Conservation (phyloP, 2,113 vertebrate species). For the Uria lomvia region DNA sequence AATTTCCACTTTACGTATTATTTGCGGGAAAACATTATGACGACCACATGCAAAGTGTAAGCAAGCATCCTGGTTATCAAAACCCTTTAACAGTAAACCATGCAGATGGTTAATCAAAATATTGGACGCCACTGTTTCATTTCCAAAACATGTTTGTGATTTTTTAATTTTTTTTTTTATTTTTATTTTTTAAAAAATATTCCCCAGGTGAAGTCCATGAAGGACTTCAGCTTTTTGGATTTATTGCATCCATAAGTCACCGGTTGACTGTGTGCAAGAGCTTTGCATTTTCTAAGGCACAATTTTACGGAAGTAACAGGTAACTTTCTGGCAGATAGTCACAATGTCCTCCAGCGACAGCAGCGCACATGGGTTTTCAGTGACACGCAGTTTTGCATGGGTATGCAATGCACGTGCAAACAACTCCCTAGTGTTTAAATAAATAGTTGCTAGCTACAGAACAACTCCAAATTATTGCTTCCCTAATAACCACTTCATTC, state of each 20-base stretch:
- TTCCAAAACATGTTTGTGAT: conserved; percentile 46
- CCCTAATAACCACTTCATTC: conserved; percentile 55
- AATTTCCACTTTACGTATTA: conserved; percentile 22
- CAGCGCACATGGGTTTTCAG: not conserved
- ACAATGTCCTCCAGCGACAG: conserved; percentile 48
- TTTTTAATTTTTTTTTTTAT: not conserved
- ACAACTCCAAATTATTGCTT: conserved; percentile 72
- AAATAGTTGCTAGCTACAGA: conserved; percentile 70
- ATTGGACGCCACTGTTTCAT: conserved; percentile 25
- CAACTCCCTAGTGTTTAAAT: conserved; percentile 66
- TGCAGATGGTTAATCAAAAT: conserved; percentile 68
- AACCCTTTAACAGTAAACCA: conserved; percentile 62
- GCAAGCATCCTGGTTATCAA: conserved; percentile 68
- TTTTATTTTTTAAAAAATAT: not conserved
- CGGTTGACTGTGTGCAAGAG: conserved; percentile 72
- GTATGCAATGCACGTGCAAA: conserved; percentile 59
- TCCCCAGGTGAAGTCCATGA: conserved; percentile 37
- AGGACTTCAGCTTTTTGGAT: conserved; percentile 52
- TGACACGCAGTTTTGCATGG: conserved; percentile 17
- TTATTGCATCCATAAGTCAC: conserved; percentile 69
- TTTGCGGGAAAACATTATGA: conserved; percentile 20
- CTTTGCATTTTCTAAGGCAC: conserved; percentile 91
- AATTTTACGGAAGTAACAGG: conserved; percentile 69
- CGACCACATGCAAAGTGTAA: conserved; percentile 70
- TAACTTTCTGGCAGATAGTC: conserved; percentile 45